Conservation (phyloP, 2,113 vertebrate species). For the Rhinopithecus roxellana region DNA sequence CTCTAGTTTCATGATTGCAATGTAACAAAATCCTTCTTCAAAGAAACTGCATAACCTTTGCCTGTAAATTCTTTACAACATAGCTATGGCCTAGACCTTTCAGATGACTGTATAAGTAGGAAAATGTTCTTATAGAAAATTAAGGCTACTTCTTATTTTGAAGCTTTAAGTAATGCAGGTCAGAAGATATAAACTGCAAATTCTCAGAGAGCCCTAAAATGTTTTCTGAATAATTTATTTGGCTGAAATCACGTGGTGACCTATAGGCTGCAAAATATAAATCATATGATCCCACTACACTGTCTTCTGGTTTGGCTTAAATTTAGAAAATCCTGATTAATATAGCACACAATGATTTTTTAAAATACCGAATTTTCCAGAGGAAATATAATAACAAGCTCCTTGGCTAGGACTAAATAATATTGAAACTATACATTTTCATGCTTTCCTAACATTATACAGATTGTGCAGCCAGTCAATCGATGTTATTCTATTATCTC, state of each 20-base stretch:
- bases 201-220: neutral
- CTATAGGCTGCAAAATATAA: constrained; percentile 46
- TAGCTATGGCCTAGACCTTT: neutral
- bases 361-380: neutral
- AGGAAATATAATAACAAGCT: neutral
- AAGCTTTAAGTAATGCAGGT: constrained; percentile 32
- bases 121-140: constrained; percentile 60
- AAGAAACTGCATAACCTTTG: neutral
- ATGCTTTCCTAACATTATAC: neutral
- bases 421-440: neutral
- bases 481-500: neutral
- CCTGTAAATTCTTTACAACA: neutral
- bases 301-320: neutral
- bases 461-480: neutral
- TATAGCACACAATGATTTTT: neutral
- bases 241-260: neutral
- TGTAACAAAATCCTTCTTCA: neutral
- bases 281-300: neutral
- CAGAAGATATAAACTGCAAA: constrained; percentile 28
- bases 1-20: neutral
- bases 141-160: constrained; percentile 41
- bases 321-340: constrained; percentile 8
- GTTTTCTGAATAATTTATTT: constrained; percentile 67
- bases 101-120: neutral
- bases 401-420: neutral